Evolutionary conservation across 2,113 vertebrate genomes (phyloP).

Genomic region (Dunckerocampus dactyliophorus): DNA sequence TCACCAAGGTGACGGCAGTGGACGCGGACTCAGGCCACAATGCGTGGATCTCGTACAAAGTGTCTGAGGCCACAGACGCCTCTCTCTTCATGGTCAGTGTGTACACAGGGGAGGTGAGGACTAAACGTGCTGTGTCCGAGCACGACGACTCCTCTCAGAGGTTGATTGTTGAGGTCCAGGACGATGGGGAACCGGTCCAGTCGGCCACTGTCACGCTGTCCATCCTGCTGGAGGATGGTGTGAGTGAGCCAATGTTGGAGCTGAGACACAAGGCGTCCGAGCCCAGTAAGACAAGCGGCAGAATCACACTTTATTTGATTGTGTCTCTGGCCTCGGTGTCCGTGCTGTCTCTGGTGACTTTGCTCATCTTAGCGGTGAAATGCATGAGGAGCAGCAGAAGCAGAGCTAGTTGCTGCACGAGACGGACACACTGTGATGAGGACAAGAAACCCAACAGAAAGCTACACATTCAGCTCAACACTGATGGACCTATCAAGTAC

Average conservation of each 20-base stretch:
- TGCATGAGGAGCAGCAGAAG: slow-evolving; percentile 45
- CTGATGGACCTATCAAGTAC: slow-evolving; percentile 86
- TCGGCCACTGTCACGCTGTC: slow-evolving; percentile 70
- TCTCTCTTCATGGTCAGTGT: slow-evolving; percentile 70
- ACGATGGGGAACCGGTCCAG: slow-evolving; percentile 71
- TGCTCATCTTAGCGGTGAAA: slow-evolving; percentile 51
- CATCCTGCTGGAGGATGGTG: slow-evolving; percentile 72
- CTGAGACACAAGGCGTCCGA: slow-evolving; percentile 61
- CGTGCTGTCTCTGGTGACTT: slow-evolving; percentile 53
- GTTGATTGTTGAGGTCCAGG: slow-evolving; percentile 72
- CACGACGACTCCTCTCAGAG: slow-evolving; percentile 74
- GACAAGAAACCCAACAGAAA: slow-evolving; percentile 82
- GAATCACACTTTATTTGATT: slow-evolving; percentile 72
- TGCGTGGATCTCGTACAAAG: slow-evolving; percentile 77
- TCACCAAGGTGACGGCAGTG: slow-evolving; percentile 79
- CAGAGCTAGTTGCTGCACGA: slow-evolving; percentile 66
- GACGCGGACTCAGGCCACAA: slow-evolving; percentile 80
- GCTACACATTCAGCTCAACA: slow-evolving; percentile 79
- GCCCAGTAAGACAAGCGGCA: slow-evolving; percentile 61
- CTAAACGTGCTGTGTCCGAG: slow-evolving; percentile 65
- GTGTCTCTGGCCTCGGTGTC: slow-evolving; percentile 69
- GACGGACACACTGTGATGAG: slow-evolving; percentile 42
- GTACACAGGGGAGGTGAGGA: slow-evolving; percentile 77
- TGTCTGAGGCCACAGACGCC: slow-evolving; percentile 68
- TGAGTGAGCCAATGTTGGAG: slow-evolving; percentile 66